A percentile compares a stretch with the other conserved stretches of the same genome.
Evolutionary conservation across 2,888 invertebrate genomes (phyloP).

Genomic region (Athetis lepigone): DNA sequence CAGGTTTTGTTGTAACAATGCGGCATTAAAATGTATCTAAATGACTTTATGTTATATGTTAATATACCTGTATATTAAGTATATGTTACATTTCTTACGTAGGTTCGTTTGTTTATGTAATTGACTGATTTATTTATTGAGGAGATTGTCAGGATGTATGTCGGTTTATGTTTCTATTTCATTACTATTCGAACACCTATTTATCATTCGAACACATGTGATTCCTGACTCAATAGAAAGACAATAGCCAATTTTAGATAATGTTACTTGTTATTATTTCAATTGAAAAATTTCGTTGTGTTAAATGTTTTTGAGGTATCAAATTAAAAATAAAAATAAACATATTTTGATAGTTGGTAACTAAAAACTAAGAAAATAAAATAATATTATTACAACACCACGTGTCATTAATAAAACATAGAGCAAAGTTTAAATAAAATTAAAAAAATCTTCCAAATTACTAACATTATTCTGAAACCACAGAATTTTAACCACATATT

Average conservation of each 20-base stretch:
- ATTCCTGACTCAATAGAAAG: too few relatives aligned
- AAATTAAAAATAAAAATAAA: too few relatives aligned
- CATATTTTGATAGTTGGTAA: too few relatives aligned
- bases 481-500: slow-evolving; percentile 11
- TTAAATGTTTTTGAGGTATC: too few relatives aligned
- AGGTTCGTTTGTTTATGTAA: slow-evolving; percentile 12
- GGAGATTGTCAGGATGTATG: slow-evolving; percentile 13
- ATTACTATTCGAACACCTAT: too few relatives aligned
- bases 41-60: background rate
- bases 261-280: too few relatives aligned
- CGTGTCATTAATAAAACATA: background rate
- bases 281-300: too few relatives aligned
- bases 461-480: slow-evolving; percentile 8
- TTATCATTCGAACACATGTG: too few relatives aligned
- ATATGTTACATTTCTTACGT: slow-evolving; percentile 4
- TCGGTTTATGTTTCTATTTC: too few relatives aligned
- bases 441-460: background rate
- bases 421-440: background rate
- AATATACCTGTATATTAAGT: too few relatives aligned
- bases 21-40: slow-evolving; percentile 11
- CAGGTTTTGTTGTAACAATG: slow-evolving; percentile 28
- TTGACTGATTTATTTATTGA: slow-evolving; percentile 4
- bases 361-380: too few relatives aligned
- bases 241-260: too few relatives aligned
- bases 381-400: background rate